Evolutionary conservation across 2,113 vertebrate species (phyloP).

Genomic region (Amblyopsis rosae): DNA sequence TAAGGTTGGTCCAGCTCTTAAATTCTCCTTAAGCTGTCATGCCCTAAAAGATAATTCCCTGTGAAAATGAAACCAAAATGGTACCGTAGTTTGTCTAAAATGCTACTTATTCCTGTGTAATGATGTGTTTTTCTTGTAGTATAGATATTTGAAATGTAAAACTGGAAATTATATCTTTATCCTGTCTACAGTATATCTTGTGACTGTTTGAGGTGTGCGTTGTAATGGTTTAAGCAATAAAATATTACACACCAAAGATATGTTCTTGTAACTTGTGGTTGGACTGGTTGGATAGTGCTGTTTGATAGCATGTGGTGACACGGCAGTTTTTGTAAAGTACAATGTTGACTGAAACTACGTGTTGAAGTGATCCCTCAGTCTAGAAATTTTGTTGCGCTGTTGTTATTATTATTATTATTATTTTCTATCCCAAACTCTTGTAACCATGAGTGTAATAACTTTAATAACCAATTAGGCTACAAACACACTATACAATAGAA

Average conservation of each 20-base stretch:
- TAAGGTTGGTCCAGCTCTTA: slow-evolving; percentile 47
- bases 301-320: not conserved
- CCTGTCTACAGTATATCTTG: not conserved
- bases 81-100: not conserved
- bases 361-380: not conserved
- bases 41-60: slow-evolving; percentile 33
- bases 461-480: too few relatives aligned
- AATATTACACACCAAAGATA: not conserved
- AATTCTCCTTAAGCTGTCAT: slow-evolving; percentile 49
- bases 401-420: not conserved
- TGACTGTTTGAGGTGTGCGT: not conserved
- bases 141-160: not conserved
- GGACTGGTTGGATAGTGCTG: too few relatives aligned
- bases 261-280: slow-evolving; percentile 2
- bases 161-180: not conserved
- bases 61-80: slow-evolving; percentile 15
- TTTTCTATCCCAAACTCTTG: not conserved
- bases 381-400: not conserved
- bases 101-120: not conserved
- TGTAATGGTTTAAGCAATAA: too few relatives aligned
- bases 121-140: too few relatives aligned
- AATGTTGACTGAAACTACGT: slow-evolving; percentile 18
- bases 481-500: not conserved
- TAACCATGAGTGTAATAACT: not conserved
- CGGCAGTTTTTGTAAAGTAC: slow-evolving; percentile 13